Evolutionary conservation across 2,888 invertebrate species (phyloP), one percentile per base, ranked within the genome.

Genomic region (Mythimna loreyi): DNA sequence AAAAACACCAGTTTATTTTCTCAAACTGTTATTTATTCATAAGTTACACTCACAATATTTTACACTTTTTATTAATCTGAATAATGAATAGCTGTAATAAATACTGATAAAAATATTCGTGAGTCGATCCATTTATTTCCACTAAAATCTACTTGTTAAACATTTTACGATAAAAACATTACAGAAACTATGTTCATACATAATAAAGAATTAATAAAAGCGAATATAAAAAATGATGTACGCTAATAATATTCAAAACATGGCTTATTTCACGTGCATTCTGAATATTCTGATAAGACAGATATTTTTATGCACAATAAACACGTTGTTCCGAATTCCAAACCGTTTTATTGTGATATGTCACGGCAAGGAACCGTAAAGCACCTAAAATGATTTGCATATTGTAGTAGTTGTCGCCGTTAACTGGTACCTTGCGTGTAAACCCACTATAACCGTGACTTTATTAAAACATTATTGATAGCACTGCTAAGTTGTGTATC

Each of bases 401-500:
- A 90, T 91, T 90, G 84, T 85, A 83, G 87, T 90, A 91, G 87
- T 92, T 92, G 92, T 93, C 91, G 88, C 90, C 84, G 89, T 86
- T 88, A 69, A 75, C 78, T 82, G 82, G 85, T 78, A 77, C 83
- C 82, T 90, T 58, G 95, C 94, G 92, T 95, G 95, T 90, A 79
- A 84, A 86, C 73, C 66, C 72, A 76, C 91, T 87, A 92, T 94
- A 90, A 86, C 84, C 65, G 71, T 72, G 77, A 74, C 77, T 89
- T 92, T 92, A 92, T 93, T 92, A 92, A 90, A 92, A 89, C 85
- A 86, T 94, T 92, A 93, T 93, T 92, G 89, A 93, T 93, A 91
- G 87, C 76, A 80, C 81, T 70, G 87, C 84, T 85, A 85, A 85
- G 85, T 87, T 85, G 84, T 89, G 88, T 90, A 87, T 87, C 82